phyloP scores from a whole-genome alignment of 1,140 invertebrate genomes.

The Portunus trituberculatus region DNA sequence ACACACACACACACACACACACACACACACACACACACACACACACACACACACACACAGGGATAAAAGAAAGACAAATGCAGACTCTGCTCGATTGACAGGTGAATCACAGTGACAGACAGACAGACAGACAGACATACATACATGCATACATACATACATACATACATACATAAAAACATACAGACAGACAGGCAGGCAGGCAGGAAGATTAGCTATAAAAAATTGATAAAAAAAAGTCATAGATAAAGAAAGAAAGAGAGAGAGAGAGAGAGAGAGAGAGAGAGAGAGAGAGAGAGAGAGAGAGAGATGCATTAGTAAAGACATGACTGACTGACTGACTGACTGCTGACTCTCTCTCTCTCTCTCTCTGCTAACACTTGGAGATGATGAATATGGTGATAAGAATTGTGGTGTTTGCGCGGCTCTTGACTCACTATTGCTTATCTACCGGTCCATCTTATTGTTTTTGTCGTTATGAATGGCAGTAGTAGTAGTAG shows the following conservation, averaged over 20 bases:
- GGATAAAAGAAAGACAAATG: too few species aligned
- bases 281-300: too few species aligned
- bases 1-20: not conserved
- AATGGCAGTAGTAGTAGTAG: too few species aligned
- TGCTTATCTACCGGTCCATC: too few species aligned
- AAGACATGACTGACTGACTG: not conserved
- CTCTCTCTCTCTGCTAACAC: slow-evolving; percentile 18
- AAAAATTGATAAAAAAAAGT: too few species aligned
- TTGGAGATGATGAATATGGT: too few species aligned
- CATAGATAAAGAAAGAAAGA: too few species aligned
- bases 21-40: slow-evolving; percentile 44
- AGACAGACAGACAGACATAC: slow-evolving; percentile 33
- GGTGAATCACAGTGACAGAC: not conserved
- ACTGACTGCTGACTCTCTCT: not conserved
- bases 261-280: too few species aligned
- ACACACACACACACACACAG: not conserved
- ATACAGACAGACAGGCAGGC: not conserved
- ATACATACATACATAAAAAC: too few species aligned
- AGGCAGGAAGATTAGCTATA: not conserved
- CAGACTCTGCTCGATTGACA: not conserved
- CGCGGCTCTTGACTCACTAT: too few species aligned
- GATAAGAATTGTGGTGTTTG: too few species aligned
- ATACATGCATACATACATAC: not conserved
- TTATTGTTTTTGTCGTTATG: too few species aligned
- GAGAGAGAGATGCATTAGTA: not conserved